These are phyloP conservation scores for Puffinus mauretanicus DNA, from an alignment of 2,113 vertebrate species.

Conservation along the genomic window DNA sequence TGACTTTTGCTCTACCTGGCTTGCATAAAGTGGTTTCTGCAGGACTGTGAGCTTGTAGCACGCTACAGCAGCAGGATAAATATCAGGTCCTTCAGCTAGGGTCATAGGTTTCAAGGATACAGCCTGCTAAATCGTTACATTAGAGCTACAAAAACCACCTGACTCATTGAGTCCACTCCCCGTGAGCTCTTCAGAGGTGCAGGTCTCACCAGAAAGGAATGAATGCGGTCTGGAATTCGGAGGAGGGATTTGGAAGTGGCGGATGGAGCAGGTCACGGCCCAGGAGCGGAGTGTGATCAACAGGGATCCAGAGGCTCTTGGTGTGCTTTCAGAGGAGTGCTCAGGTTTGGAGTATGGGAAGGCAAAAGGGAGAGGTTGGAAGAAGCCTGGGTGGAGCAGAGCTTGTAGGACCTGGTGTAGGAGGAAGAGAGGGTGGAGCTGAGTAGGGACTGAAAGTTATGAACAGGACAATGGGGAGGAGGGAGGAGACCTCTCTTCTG, in stretches of 20 bases:
- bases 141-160: background rate
- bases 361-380: background rate
- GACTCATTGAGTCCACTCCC: background rate
- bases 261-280: rapidly evolving
- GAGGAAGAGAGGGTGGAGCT: conserved; percentile 12
- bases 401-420: background rate
- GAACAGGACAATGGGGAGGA: background rate
- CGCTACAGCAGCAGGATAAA: background rate
- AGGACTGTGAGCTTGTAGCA: background rate
- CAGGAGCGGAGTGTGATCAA: rapidly evolving
- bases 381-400: background rate
- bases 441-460: background rate
- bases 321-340: background rate
- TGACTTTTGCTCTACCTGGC: rapidly evolving
- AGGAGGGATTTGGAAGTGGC: background rate
- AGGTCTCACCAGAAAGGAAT: background rate
- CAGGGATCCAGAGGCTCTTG: background rate
- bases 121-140: rapidly evolving
- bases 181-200: background rate
- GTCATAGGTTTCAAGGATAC: background rate
- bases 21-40: background rate
- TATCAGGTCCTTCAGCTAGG: background rate
- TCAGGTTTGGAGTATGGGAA: background rate
- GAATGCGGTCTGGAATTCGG: background rate
- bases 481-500: background rate